phyloP scores from a whole-genome alignment of 2,113 vertebrate species.

The Nyctereutes procyonoides region DNA sequence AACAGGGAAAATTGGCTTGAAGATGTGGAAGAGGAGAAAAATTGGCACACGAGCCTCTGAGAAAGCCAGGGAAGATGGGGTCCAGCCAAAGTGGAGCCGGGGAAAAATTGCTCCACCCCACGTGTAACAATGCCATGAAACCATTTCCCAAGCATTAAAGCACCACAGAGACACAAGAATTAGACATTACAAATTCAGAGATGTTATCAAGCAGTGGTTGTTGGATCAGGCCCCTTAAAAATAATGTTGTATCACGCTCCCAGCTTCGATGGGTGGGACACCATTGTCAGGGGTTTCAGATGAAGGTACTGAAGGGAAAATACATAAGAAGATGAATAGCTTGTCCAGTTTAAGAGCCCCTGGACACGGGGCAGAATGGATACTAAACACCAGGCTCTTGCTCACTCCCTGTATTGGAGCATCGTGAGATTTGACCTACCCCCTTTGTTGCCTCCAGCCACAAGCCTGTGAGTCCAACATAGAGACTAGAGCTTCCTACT shows the following conservation, averaged over 20 bases:
- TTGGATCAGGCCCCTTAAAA: not conserved
- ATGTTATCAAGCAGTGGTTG: not conserved
- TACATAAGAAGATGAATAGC: accelerated
- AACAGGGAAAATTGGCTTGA: not conserved
- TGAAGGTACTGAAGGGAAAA: accelerated
- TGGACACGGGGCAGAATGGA: too few species aligned
- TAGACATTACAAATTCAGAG: accelerated
- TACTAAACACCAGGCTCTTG: not conserved
- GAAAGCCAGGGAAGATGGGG: not conserved
- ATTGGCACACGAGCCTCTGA: not conserved
- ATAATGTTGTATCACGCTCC: not conserved
- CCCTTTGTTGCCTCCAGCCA: not conserved
- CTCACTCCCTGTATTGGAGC: not conserved
- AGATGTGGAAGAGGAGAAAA: not conserved
- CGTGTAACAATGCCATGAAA: not conserved
- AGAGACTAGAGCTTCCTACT: accelerated
- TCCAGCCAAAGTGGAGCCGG: not conserved
- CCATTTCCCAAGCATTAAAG: not conserved
- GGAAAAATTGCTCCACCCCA: accelerated
- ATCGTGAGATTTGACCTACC: not conserved
- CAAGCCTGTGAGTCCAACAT: accelerated
- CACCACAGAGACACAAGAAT: too few species aligned
- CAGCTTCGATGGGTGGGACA: accelerated
- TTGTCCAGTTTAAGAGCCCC: accelerated
- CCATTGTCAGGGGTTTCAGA: not conserved